Evolutionary conservation across 2,113 vertebrate species (phyloP).

Genomic region (Myanophis thanlyinensis): DNA sequence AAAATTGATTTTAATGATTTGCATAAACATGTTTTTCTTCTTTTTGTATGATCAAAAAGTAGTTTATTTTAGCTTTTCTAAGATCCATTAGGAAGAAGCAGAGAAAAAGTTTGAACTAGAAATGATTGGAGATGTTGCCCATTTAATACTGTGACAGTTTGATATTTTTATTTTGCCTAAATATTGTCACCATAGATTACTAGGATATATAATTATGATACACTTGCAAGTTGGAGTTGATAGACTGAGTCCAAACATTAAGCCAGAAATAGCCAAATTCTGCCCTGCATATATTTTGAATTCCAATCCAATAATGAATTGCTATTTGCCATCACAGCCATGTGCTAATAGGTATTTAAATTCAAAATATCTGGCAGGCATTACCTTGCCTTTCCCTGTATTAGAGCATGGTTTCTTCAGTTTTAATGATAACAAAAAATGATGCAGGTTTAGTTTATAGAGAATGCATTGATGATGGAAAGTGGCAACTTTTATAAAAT

Average conservation of each 20-base stretch:
- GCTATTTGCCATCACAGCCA: neutral
- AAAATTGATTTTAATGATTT: neutral
- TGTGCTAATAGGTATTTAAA: neutral
- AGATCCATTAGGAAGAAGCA: neutral
- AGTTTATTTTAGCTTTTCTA: neutral
- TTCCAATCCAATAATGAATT: neutral
- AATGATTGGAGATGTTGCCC: neutral
- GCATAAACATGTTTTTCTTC: neutral
- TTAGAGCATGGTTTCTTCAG: neutral
- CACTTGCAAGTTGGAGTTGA: no score
- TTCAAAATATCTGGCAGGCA: neutral
- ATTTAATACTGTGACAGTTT: neutral
- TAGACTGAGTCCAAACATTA: neutral
- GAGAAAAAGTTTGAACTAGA: neutral
- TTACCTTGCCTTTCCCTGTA: neutral
- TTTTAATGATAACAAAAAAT: neutral
- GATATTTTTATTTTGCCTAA: neutral
- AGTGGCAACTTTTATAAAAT: neutral
- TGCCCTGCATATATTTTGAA: neutral
- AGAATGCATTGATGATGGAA: neutral
- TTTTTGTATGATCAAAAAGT: neutral
- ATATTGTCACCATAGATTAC: neutral
- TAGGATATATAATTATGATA: neutral
- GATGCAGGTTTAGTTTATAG: neutral
- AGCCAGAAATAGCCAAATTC: neutral